These are phyloP conservation scores for Tanytarsus gracilentus DNA, from an alignment of 2,888 invertebrate genomes.

Conservation along the genomic window DNA sequence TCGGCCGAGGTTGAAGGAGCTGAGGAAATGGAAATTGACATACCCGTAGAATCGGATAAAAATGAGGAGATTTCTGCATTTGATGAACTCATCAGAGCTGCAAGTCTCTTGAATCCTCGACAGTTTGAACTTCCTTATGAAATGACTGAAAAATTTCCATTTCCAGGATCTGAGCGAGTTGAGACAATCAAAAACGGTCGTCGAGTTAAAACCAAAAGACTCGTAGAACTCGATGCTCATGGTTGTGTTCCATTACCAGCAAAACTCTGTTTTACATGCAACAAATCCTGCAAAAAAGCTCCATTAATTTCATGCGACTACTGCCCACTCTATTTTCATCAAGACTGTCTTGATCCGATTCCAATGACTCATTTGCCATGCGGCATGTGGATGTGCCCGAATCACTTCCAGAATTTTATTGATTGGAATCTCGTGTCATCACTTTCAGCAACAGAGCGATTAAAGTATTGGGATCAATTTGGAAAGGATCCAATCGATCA, in stretches of 20 bases:
- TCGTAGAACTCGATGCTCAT: slow-evolving; percentile 47
- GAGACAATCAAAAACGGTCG: slow-evolving; percentile 37
- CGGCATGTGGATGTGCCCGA: slow-evolving; percentile 96
- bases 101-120: slow-evolving; percentile 74
- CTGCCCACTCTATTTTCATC: slow-evolving; percentile 81
- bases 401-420: slow-evolving; percentile 85
- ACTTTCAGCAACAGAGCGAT: slow-evolving; percentile 75
- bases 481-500: slow-evolving; percentile 67
- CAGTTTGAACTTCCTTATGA: slow-evolving; percentile 84
- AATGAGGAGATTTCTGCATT: slow-evolving; percentile 52
- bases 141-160: slow-evolving; percentile 62
- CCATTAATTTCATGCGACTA: slow-evolving; percentile 89
- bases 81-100: slow-evolving; percentile 71
- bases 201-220: slow-evolving; percentile 36
- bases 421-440: slow-evolving; percentile 73
- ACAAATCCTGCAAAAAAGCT: slow-evolving; percentile 71
- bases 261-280: slow-evolving; percentile 74
- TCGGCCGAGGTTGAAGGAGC: background rate
- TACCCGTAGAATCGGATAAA: background rate
- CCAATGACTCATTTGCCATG: slow-evolving; percentile 81
- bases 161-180: slow-evolving; percentile 73
- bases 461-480: slow-evolving; percentile 81
- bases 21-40: background rate
- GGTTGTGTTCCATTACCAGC: slow-evolving; percentile 71
- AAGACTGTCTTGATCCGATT: slow-evolving; percentile 90